phyloP scores from a whole-genome alignment of 1,140 invertebrate genomes.

The Zaprionus tsacasi region DNA sequence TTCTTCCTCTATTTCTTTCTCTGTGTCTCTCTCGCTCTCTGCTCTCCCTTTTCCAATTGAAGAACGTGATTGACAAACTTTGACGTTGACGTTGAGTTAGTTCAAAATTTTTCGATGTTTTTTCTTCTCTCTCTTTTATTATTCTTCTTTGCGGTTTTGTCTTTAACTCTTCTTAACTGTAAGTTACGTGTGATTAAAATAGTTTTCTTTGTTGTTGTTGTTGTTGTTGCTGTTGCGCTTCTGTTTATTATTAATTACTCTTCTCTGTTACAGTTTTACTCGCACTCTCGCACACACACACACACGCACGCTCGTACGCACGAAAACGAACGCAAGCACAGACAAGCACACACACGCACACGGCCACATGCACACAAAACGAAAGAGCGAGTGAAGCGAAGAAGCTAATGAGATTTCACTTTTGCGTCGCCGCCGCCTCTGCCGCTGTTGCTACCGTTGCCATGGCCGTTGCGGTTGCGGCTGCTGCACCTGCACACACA shows the following conservation, averaged over 20 bases:
- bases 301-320: background rate
- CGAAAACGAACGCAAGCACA: background rate
- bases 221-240: slow-evolving; percentile 30
- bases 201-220: background rate
- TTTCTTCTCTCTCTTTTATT: slow-evolving; percentile 16
- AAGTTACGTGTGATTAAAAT: slow-evolving; percentile 5
- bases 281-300: slow-evolving; percentile 10
- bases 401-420: slow-evolving; percentile 47
- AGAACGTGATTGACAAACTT: slow-evolving; percentile 30
- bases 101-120: background rate
- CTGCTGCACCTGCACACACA: slow-evolving; percentile 20
- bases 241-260: slow-evolving; percentile 26
- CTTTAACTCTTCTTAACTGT: slow-evolving; percentile 26
- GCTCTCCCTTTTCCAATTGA: background rate
- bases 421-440: slow-evolving; percentile 25
- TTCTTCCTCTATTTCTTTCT: slow-evolving; percentile 3
- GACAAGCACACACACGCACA: slow-evolving; percentile 14
- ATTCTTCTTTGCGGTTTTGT: background rate
- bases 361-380: slow-evolving; percentile 2
- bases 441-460: slow-evolving; percentile 7
- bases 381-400: slow-evolving; percentile 24
- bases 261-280: slow-evolving; percentile 32
- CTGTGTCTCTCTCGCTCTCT: background rate
- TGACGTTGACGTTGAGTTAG: slow-evolving; percentile 7
- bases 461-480: slow-evolving; percentile 17